These are phyloP conservation scores for Dendrolimus kikuchii DNA, from an alignment of 1,140 invertebrate species.

Conservation along the genomic window DNA sequence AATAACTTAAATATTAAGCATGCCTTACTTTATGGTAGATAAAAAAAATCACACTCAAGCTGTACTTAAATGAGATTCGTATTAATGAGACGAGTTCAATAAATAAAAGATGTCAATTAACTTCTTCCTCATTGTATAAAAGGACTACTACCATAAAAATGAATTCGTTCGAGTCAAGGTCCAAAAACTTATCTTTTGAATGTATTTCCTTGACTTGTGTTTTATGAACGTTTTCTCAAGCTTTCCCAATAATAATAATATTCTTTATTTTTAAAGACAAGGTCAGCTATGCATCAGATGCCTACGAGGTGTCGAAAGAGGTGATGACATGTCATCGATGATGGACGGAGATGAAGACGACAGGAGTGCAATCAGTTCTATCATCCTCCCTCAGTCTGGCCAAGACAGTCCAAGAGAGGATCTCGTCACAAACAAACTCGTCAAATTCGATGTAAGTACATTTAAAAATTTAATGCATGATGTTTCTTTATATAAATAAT, in stretches of 20 bases:
- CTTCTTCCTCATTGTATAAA: no score
- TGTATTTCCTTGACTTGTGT: no score
- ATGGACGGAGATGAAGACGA: constrained; percentile 83
- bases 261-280: constrained; percentile 72
- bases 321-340: constrained; percentile 79
- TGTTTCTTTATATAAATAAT: not conserved
- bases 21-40: no score
- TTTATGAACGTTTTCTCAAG: no score
- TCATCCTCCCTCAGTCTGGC: constrained; percentile 57
- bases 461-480: constrained; percentile 5
- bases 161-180: no score
- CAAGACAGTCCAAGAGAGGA: constrained; percentile 57
- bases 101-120: no score
- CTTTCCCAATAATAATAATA: not conserved
- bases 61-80: no score
- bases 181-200: no score
- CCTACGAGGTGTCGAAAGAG: constrained; percentile 76
- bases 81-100: no score
- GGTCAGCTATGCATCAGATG: constrained; percentile 86
- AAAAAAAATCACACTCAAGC: no score
- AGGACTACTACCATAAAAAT: no score
- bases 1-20: no score
- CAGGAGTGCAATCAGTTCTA: constrained; percentile 77
- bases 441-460: constrained; percentile 63
- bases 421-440: constrained; percentile 55